Conservation (phyloP, 2,888 invertebrate genomes). For the Caradrina kadenii region DNA sequence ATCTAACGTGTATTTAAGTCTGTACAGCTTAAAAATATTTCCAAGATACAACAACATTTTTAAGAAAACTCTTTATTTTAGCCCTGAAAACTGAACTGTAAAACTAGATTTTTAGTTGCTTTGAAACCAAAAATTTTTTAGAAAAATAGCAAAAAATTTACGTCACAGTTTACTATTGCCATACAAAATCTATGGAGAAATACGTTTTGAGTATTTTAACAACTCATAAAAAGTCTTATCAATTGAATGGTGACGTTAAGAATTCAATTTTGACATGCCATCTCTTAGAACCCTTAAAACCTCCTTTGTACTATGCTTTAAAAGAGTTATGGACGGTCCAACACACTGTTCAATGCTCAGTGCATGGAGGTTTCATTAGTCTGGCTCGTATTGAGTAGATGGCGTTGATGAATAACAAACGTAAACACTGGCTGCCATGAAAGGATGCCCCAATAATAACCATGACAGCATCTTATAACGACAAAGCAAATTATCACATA, state of each 20-base stretch:
- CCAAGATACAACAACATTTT: too few relatives aligned
- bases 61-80: too few relatives aligned
- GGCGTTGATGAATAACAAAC: slow-evolving; percentile 33
- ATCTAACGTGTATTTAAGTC: neutral
- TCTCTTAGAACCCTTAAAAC: slow-evolving; percentile 18
- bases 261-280: slow-evolving; percentile 19
- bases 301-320: neutral
- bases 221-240: too few relatives aligned
- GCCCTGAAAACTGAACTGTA: too few relatives aligned
- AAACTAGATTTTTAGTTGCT: too few relatives aligned
- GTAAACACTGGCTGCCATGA: slow-evolving; percentile 32
- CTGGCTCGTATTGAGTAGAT: slow-evolving; percentile 25
- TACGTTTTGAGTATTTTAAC: too few relatives aligned
- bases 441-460: neutral
- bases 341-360: neutral
- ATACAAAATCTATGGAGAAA: too few relatives aligned
- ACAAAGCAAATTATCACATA: neutral
- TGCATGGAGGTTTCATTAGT: slow-evolving; percentile 15
- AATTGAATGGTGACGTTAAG: too few relatives aligned
- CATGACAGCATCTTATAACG: neutral
- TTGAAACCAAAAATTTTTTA: too few relatives aligned
- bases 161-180: too few relatives aligned
- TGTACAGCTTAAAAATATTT: neutral
- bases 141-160: too few relatives aligned
- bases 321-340: neutral